Percentiles rank a stretch among this genome's conserved stretches.
Evolutionary conservation across 2,888 invertebrate genomes (phyloP).

Genomic region (Tipula vernalis): DNA sequence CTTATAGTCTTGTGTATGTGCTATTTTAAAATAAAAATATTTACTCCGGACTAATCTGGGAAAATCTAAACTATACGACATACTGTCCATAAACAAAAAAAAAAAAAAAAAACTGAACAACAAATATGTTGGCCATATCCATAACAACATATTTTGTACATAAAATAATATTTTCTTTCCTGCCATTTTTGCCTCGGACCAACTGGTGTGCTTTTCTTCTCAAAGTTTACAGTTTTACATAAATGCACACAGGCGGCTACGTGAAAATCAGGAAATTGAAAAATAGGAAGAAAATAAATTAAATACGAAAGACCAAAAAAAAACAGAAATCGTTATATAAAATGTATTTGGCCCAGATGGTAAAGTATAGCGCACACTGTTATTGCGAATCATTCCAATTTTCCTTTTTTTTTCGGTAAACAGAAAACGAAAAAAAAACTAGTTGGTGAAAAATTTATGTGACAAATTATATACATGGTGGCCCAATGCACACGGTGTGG

Average conservation of each 20-base stretch:
- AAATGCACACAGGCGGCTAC: not conserved
- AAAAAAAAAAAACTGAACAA: not conserved
- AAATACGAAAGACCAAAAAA: not conserved
- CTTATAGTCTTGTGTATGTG: not conserved
- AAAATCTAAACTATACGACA: not conserved
- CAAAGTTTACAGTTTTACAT: not conserved
- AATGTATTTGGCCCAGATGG: not conserved
- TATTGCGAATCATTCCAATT: not conserved
- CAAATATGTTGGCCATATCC: not conserved
- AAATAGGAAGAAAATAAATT: not conserved
- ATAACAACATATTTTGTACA: not conserved
- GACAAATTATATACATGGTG: not conserved
- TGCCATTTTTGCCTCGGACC: not conserved
- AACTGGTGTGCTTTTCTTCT: not conserved
- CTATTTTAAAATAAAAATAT: not conserved
- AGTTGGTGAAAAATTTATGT: not conserved
- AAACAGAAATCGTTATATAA: not conserved
- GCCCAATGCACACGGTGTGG: not conserved
- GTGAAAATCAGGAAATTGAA: not conserved
- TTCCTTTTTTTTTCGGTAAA: not conserved
- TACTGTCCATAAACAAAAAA: not conserved
- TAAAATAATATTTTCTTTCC: not conserved
- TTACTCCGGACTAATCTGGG: not conserved
- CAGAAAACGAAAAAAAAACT: not conserved
- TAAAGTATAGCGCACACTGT: not conserved